phyloP scores from a whole-genome alignment of 1,140 invertebrate species.

The Vollenhovia emeryi region DNA sequence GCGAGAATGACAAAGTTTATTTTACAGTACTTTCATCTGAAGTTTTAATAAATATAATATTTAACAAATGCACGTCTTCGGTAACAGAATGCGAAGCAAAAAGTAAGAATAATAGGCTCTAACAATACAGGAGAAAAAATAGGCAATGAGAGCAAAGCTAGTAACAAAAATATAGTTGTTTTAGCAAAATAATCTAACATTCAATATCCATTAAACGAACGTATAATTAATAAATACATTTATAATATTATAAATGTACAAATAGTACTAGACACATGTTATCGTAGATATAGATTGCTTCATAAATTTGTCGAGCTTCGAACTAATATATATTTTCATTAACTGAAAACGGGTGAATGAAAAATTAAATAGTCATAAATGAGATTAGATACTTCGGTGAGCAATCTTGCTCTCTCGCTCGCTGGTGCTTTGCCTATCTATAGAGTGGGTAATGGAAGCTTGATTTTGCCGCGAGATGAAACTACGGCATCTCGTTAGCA shows the following conservation, averaged over 20 bases:
- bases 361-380: constrained; percentile 36
- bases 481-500: constrained; percentile 33
- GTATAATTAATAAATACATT: not conserved
- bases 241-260: not conserved
- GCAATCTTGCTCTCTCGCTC: constrained; percentile 6
- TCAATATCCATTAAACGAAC: not conserved
- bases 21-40: not conserved
- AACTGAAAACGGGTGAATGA: not conserved
- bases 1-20: not conserved
- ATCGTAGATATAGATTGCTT: not conserved
- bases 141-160: no score
- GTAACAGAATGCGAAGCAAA: not conserved
- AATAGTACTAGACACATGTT: not conserved
- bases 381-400: constrained; percentile 29
- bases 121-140: no score
- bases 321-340: not conserved
- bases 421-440: not conserved
- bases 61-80: not conserved
- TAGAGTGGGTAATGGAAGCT: constrained; percentile 46
- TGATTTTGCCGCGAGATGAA: constrained; percentile 51
- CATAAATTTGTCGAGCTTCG: not conserved
- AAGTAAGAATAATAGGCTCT: no score
- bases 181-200: not conserved
- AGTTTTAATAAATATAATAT: not conserved
- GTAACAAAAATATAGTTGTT: not conserved